Base-by-base conservation (phyloP, 2,113 vertebrate species). In the Centropus unirufus region DNA sequence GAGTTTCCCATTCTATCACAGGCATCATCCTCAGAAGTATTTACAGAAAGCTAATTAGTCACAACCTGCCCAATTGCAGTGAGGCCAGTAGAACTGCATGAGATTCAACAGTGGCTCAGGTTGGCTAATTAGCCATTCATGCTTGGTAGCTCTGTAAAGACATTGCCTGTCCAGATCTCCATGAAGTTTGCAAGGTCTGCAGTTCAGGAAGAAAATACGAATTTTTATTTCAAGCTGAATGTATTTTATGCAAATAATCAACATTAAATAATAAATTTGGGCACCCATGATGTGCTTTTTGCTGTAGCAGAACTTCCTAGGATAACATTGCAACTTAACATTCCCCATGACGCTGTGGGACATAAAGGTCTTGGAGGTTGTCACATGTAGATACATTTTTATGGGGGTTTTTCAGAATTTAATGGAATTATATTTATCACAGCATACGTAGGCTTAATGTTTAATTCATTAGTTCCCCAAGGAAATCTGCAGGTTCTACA, bases 401-500 rank as follows among this genome's bases (percentile, higher is more conserved):
- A 26, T 14, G 19, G 87, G 87, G 39, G 74, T 62, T 81, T 77
- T 63, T 44, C 51, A n/a, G 44, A 92, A 89, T 82, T 91, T 91
- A 93, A 95, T 63, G 49, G n/a, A 80, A 87, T 87, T 88, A 2
- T 73, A 44, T 68, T 78, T 93, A 68, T 12, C 14, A 17, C 49
- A 68, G 80, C 51, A 76, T 85, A 58, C 1, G 0, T 87, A 91
- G 67, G 12, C 63, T 88, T 88, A 66, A 83, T 95, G 67, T 77
- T 93, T 92, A 93, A 90, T 96, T 95, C 72, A 88, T 85, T 70
- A 70, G 18, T 14, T 90, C 62, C 42, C 85, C 57, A 66, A 82
- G 82, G 90, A 95, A 92, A 90, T 94, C 63, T 91, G 40, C 54
- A 67, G 40, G 42, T 92, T 87, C 54, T 77, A 73, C 54, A 73